These are phyloP conservation scores for Brachionichthys hirsutus DNA, from an alignment of 2,113 vertebrate species.

Conservation along the genomic window DNA sequence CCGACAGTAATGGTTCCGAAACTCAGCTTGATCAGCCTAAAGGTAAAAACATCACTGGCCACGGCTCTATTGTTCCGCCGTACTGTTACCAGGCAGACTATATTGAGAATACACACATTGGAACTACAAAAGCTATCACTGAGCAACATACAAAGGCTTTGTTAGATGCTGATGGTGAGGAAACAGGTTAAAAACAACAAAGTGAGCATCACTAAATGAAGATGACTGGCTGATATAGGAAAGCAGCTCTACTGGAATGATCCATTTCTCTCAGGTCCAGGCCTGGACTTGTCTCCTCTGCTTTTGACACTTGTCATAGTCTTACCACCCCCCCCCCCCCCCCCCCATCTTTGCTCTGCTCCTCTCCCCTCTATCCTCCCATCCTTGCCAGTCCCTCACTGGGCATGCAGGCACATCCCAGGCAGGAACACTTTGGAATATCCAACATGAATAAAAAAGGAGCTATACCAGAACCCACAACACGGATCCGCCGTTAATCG, in stretches of 20 bases:
- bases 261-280: conserved; percentile 66
- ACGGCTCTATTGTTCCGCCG: not conserved
- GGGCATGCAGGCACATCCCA: conserved; percentile 39
- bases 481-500: conserved; percentile 45
- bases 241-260: conserved; percentile 32
- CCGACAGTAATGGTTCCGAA: too few relatives aligned
- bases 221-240: conserved; percentile 40
- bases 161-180: not conserved
- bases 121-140: too few relatives aligned
- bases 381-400: conserved; percentile 43
- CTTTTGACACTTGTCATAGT: conserved; percentile 64
- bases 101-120: too few relatives aligned
- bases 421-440: conserved; percentile 25
- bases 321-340: conserved; percentile 60
- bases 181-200: not conserved
- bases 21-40: not conserved
- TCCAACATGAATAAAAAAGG: conserved; percentile 43
- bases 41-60: not conserved
- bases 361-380: conserved; percentile 31
- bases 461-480: conserved; percentile 43
- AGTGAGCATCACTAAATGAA: conserved; percentile 27
- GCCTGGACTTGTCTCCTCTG: conserved; percentile 67
- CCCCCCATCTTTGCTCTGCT: conserved; percentile 54
- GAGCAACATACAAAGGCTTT: too few relatives aligned
- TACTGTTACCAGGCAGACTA: too few relatives aligned